Percentiles rank a stretch among this genome's conserved stretches.
These are phyloP conservation scores for Sturnira hondurensis DNA, from an alignment of 2,113 vertebrate species.

Conservation along the genomic window DNA sequence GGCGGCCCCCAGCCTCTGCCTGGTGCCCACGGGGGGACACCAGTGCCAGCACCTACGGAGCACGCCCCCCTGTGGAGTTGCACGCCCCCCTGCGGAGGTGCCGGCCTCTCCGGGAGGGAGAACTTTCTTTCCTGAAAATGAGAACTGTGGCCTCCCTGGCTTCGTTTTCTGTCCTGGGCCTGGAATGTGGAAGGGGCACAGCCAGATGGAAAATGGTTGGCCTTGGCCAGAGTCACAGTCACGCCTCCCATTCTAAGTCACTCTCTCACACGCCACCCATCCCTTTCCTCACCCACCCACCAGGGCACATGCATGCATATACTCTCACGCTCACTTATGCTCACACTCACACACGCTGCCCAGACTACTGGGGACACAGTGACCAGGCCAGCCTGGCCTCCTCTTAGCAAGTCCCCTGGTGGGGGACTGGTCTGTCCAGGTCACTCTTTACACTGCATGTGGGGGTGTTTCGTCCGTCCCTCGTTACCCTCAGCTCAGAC, in stretches of 20 bases:
- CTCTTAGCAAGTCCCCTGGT: neutral
- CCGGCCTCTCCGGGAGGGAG: neutral
- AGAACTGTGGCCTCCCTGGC: neutral
- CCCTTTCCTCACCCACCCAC: too few species aligned
- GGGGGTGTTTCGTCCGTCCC: neutral
- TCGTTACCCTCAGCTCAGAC: neutral
- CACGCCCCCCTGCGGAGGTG: rapidly evolving
- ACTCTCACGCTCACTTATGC: rapidly evolving
- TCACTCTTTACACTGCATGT: neutral
- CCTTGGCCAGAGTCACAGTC: neutral
- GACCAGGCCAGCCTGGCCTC: neutral
- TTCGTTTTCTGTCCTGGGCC: neutral
- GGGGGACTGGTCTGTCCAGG: neutral
- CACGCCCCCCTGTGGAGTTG: rapidly evolving
- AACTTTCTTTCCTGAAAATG: neutral
- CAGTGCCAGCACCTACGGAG: too few species aligned
- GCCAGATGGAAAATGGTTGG: too few species aligned
- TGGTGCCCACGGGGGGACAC: neutral
- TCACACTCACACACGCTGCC: rapidly evolving
- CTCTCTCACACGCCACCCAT: rapidly evolving
- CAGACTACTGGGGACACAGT: rapidly evolving
- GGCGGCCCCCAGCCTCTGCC: neutral
- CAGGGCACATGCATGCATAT: too few species aligned
- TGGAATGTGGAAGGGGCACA: neutral
- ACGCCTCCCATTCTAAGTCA: rapidly evolving